Evolutionary conservation across 1,140 invertebrate genomes (phyloP).

Genomic region (Physella acuta): DNA sequence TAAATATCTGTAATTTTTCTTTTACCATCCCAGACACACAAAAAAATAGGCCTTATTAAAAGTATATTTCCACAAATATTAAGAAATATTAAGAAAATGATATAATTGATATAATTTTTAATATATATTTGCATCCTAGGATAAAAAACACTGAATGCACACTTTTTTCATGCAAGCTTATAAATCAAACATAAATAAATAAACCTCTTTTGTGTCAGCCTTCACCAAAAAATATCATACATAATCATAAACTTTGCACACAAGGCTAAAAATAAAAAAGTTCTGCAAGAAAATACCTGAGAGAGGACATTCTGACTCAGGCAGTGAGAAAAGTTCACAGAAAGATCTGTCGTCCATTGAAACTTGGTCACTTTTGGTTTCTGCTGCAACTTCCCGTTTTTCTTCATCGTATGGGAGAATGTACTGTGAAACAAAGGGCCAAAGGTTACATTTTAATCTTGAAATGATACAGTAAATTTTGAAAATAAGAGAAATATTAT

Average conservation of each 20-base stretch:
- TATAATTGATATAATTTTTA: background rate
- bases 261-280: background rate
- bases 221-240: background rate
- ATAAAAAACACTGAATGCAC: background rate
- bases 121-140: background rate
- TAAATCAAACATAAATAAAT: background rate
- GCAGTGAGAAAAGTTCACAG: constrained; percentile 55
- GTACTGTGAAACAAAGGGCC: constrained; percentile 25
- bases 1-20: too few species aligned
- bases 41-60: too few species aligned
- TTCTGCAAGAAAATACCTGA: constrained; percentile 38
- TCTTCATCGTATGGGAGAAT: constrained; percentile 31
- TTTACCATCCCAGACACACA: too few species aligned
- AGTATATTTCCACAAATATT: too few species aligned
- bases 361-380: constrained; percentile 25
- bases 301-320: constrained; percentile 50
- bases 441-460: background rate
- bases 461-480: too few species aligned
- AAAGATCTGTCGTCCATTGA: constrained; percentile 42
- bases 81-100: too few species aligned
- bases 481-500: too few species aligned
- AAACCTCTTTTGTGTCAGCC: background rate
- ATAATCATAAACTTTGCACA: background rate
- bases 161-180: background rate
- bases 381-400: constrained; percentile 15